Evolutionary conservation across 2,113 vertebrate species (phyloP).

Genomic region (Gorsachius goisagi): DNA sequence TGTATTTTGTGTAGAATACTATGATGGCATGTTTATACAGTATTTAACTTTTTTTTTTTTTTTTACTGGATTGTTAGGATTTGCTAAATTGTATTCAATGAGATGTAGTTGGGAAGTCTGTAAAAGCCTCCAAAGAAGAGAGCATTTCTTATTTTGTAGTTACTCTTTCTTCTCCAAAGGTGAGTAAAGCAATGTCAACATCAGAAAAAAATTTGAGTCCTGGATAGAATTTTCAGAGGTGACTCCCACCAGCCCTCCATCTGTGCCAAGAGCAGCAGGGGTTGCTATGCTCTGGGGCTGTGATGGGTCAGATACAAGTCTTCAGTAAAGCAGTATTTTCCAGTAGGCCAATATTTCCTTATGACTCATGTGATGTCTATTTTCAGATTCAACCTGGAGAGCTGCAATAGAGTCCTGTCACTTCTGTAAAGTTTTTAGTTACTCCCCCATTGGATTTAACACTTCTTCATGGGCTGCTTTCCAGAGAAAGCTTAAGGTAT

Average conservation of each 20-base stretch:
- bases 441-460: rapidly evolving
- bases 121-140: background rate
- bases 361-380: background rate
- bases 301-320: background rate
- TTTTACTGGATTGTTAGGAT: background rate
- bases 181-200: background rate
- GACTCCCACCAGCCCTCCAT: background rate
- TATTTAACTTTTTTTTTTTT: background rate
- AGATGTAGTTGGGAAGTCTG: background rate
- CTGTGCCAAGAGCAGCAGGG: background rate
- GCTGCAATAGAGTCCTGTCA: background rate
- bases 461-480: background rate
- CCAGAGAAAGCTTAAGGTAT: background rate
- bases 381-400: background rate
- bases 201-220: background rate
- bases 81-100: background rate
- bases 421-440: background rate
- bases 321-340: background rate
- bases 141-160: background rate
- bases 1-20: background rate
- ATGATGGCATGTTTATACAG: background rate
- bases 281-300: background rate
- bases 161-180: background rate
- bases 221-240: background rate
- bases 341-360: background rate